Evolutionary conservation across 2,113 vertebrate genomes (phyloP), one percentile per base, ranked within the genome.

Genomic region (Ammodytes dubius): DNA sequence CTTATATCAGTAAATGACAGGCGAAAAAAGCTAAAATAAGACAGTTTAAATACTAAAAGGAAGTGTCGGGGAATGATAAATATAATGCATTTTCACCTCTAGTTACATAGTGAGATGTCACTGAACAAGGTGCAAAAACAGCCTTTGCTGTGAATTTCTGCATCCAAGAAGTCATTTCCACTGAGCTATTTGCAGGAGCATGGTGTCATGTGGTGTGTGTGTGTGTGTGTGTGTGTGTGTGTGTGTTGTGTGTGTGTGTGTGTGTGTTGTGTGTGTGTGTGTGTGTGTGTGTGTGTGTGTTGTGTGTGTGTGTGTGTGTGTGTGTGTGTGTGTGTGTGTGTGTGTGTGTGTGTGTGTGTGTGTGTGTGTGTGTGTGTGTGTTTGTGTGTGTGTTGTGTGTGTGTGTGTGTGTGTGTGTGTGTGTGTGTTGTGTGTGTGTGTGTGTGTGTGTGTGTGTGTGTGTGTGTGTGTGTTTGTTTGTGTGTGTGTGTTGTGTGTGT

Each of bases 91-190:
- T 43, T 70, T 63, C 42, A 50, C 50, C 60, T 85, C 42, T 4
- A 59, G 27, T 42, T 42, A 46, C 47, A 77, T 77, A 63, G 81
- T 81, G 47, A 70, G 61, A 65, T 67, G 59, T 63, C 49, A 45
- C 61, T 27, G 72, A 69, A 57, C 56, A 46, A 82, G 79, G 59
- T 77, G 73, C 72, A 70, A 81, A 27, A 81, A 76, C 37, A 66
- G 49, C 67, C 66, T 81, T 79, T 75, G 63, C 42, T 39, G 60
- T 77, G 53, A 80, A 74, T 71, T 69, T 70, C 46, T 75, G 73
- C 68, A 81, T 54, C 66, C 40, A 61, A 64, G 76, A 66, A 76
- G 73, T 85, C 47, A 77, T 54, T 79, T 73, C 43, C 14, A 53
- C 71, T 53, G 37, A 46, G 43, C 65, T 81, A 68, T 70, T 81